Evolutionary conservation across 2,888 invertebrate species (phyloP), one percentile per base, ranked within the genome.

Genomic region (Drosophila flavopinicola): DNA sequence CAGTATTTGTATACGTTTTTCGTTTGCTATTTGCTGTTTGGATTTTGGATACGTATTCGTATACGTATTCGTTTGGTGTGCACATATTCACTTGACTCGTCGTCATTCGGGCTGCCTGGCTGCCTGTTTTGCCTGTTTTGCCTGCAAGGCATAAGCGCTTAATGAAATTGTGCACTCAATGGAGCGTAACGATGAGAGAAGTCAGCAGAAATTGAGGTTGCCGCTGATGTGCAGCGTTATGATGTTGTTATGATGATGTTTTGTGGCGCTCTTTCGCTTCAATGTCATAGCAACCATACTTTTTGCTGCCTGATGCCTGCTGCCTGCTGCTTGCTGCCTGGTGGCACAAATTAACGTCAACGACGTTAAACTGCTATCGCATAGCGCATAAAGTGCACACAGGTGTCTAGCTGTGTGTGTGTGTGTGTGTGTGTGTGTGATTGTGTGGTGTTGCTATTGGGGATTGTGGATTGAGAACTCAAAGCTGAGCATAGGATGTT

Each of bases 111-210:
- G n/a, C n/a, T n/a, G n/a, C n/a, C n/a, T n/a, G n/a, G n/a, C n/a
- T n/a, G n/a, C n/a, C n/a, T n/a, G n/a, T n/a, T n/a, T n/a, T n/a
- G n/a, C n/a, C n/a, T n/a, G n/a, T n/a, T n/a, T n/a, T n/a, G n/a
- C n/a, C 65, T 63, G 63, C 54, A 29, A 63, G 65, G 58, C 85
- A 82, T 33, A 37, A 56, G 66, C 70, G 73, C 74, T 65, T 85
- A 87, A 84, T 84, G 83, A 84, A 84, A 84, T 84, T 84, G 83
- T 84, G 83, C 83, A 84, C 71, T 85, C 83, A 84, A 84, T 84
- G 76, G 87, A 85, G 83, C 68, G 87, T 78, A 67, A 78, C 76
- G 87, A 82, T 66, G 87, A 78, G 69, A 72, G 75, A 87, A 83
- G 87, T 83, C 85, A 83, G 66, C 85, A 74, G 64, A 82, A 82